Percentiles rank a stretch among this genome's conserved stretches.
Evolutionary conservation across 2,888 invertebrate genomes (phyloP).

Genomic region (Clunio marinus): DNA sequence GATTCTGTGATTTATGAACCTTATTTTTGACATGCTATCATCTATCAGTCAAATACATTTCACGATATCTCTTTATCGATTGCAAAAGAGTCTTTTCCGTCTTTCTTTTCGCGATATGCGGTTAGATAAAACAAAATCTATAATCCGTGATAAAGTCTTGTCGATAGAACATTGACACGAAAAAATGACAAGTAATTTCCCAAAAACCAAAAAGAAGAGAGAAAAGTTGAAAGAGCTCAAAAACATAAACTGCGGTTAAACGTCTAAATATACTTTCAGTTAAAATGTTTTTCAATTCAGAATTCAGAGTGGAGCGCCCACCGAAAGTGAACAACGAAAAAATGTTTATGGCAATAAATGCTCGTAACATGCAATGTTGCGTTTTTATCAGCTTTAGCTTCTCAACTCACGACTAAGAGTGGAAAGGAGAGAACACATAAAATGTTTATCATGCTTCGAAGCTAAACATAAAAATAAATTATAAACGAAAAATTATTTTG

Average conservation of each 20-base stretch:
- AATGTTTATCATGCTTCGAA: conserved; percentile 17
- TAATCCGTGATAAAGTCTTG: conserved; percentile 1
- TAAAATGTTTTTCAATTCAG: background rate
- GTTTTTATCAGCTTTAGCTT: conserved; percentile 28
- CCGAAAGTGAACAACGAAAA: background rate
- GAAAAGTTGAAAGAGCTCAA: background rate
- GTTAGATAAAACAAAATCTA: conserved; percentile 4
- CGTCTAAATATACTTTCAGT: background rate
- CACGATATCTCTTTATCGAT: too few relatives aligned
- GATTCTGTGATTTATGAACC: conserved; percentile 29
- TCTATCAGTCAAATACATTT: too few relatives aligned
- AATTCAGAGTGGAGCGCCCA: background rate
- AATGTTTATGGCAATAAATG: conserved; percentile 24
- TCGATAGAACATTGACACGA: conserved; percentile 31
- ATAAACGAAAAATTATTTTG: background rate
- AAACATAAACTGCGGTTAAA: background rate
- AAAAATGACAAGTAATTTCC: conserved; percentile 21
- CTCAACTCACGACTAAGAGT: background rate
- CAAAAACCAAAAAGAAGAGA: background rate
- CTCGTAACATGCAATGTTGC: conserved; percentile 36
- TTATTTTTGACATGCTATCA: conserved; percentile 30
- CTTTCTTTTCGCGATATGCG: conserved; percentile 1
- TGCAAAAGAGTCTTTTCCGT: background rate
- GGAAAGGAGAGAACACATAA: background rate
- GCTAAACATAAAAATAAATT: conserved; percentile 27